Evolutionary conservation across 2,888 invertebrate species (phyloP), one percentile per base, ranked within the genome.

Genomic region (Ceramica pisi): DNA sequence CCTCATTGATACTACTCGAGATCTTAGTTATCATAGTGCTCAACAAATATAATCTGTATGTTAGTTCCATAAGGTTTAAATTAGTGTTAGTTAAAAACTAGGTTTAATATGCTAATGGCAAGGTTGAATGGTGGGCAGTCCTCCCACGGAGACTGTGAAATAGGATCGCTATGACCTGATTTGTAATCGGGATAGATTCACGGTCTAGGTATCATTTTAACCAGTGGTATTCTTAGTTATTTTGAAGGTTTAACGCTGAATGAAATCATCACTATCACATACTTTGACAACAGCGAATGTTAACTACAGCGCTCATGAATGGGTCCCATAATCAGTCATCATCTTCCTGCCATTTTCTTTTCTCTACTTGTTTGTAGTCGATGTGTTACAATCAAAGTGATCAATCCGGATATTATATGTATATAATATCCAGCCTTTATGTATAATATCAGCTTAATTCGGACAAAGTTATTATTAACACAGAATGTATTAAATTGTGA

Each of bases 81-180:
- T 61, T 73, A 65, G 50, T 44, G 16, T 1, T 50, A 26, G 19
- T 26, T 1, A 8, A 31, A 4, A 48, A 53, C 59, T 70, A 67
- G 63, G 60, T 65, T 65, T 75, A 46, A 46, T 46, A 46, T 57
- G 38, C 6, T 1, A 21, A 73, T 67, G 70, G 78, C 86, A 82
- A 86, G 87, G 85, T 83, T 81, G 65, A 44, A 0, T 16, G 2
- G 75, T 82, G 67, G 77, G 83, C 57, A 51, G 75, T 38, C 48
- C 71, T 50, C 85, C 84, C 78, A 83, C 87, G 48, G 23, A 67
- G 55, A 44, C 23, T 62, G 41, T 61, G 69, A 77, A 67, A 80
- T 74, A 71, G 75, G 72, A 73, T 64, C 65, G 56, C 46, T 62
- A 66, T 78, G 81, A 70, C 72, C 78, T 51, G 68, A 71, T 77